Base-by-base conservation (phyloP, 2,113 vertebrate genomes). In the Vidua chalybeata region DNA sequence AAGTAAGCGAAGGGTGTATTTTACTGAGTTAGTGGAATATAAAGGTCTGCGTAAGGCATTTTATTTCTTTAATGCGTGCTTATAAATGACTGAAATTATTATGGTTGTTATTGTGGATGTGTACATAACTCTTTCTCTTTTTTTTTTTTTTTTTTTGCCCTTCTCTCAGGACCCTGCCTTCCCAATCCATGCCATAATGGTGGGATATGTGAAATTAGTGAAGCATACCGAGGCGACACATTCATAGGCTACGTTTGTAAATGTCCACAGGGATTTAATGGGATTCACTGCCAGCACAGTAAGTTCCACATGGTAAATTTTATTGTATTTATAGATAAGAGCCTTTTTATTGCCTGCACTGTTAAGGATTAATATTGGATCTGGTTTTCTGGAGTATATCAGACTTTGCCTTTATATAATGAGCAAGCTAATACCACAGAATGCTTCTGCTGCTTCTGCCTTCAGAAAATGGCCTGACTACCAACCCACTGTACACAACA, bases 271-370 rank as follows among this genome's bases (percentile, higher is more conserved):
- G 99, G 99, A 93, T 99, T 99, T 97, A 99, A 98, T 92, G 99
- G 99, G 91, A 98, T 99, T 95, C 99, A 99, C 98, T 99, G 99
- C 97, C 99, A 99, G 91, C 99, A 99, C 98, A 99, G 99, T 99
- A 98, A 99, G 99, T 98, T 95, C 74, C 61, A 73, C 39, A 26
- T 49, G 49, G 39, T 90, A 92, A 75, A 84, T 89, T 92, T 89
- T 94, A 90, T 87, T 92, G 41, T 77, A 51, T 90, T 63, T 94
- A 54, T 80, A 48, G 74, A 88, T 48, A 71, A 39, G n/a, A 78
- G 7, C 19, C 24, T 49, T 81, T 82, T 92, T 58, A 85, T 48
- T 63, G 54, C 46, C 41, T 84, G 62, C n/a, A 48, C 3, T 51
- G 4, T 69, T 74, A 20, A 76, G 39, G 46, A 69, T 96, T 90